Conservation (phyloP, 2,797 vertebrate genomes). For the Anableps anableps region DNA sequence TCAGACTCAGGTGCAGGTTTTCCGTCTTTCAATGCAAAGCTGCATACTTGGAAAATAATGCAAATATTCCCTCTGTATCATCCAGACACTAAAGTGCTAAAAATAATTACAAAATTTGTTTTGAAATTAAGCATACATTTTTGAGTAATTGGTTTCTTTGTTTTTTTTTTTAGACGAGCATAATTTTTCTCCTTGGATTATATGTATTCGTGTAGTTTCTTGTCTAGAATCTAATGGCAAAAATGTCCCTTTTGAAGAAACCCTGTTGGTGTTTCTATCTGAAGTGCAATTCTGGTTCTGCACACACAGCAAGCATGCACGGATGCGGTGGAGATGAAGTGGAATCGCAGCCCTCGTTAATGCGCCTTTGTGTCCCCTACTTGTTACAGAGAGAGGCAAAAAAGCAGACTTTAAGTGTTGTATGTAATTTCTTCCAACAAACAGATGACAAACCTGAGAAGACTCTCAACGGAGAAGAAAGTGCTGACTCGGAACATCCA, state of each 20-base stretch:
- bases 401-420: neutral
- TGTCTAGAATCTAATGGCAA: too few species aligned
- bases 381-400: neutral
- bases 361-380: neutral
- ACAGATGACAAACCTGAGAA: slow-evolving; percentile 94
- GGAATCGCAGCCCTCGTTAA: too few species aligned
- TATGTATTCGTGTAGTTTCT: too few species aligned
- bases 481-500: slow-evolving; percentile 90
- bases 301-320: too few species aligned
- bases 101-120: neutral
- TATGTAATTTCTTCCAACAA: neutral
- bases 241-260: too few species aligned
- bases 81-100: neutral
- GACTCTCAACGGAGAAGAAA: slow-evolving; percentile 92
- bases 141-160: too few species aligned
- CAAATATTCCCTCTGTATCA: neutral
- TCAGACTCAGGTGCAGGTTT: neutral
- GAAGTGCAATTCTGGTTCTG: too few species aligned
- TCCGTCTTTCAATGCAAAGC: neutral
- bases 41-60: neutral
- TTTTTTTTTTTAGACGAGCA: too few species aligned
- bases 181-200: neutral
- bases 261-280: too few species aligned
- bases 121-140: too few species aligned
- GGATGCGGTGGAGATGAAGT: too few species aligned